These are phyloP conservation scores for Monomorium pharaonis DNA, from an alignment of 1,140 invertebrate species.

Conservation along the genomic window DNA sequence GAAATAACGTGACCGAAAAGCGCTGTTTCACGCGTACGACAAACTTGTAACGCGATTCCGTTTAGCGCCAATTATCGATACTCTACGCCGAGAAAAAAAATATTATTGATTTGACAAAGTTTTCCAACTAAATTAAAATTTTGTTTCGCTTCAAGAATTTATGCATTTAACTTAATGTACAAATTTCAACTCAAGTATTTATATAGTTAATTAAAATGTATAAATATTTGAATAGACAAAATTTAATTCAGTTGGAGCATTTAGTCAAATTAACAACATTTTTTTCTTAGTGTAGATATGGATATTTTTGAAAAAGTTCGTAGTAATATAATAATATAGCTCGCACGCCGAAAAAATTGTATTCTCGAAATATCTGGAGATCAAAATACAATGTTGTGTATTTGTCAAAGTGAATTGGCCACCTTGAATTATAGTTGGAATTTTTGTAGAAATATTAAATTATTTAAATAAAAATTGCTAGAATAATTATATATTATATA, in stretches of 20 bases:
- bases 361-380: neutral
- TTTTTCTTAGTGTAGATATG: too few relatives aligned
- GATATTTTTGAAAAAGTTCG: constrained; percentile 1
- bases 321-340: too few relatives aligned
- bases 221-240: too few relatives aligned
- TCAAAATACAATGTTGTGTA: neutral
- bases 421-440: neutral
- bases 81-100: too few relatives aligned
- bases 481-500: neutral
- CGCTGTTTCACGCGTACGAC: neutral
- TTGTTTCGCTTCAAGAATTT: too few relatives aligned
- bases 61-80: neutral
- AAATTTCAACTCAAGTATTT: too few relatives aligned
- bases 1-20: constrained; percentile 5
- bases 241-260: too few relatives aligned
- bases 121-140: too few relatives aligned
- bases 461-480: neutral
- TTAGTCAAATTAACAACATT: too few relatives aligned
- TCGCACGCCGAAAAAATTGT: too few relatives aligned
- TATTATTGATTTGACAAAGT: too few relatives aligned
- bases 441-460: neutral
- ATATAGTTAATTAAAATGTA: too few relatives aligned
- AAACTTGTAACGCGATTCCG: constrained; percentile 1
- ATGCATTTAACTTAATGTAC: neutral
- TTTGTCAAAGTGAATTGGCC: neutral